phyloP scores from a whole-genome alignment of 2,113 vertebrate genomes.

The Okapia johnstoni region DNA sequence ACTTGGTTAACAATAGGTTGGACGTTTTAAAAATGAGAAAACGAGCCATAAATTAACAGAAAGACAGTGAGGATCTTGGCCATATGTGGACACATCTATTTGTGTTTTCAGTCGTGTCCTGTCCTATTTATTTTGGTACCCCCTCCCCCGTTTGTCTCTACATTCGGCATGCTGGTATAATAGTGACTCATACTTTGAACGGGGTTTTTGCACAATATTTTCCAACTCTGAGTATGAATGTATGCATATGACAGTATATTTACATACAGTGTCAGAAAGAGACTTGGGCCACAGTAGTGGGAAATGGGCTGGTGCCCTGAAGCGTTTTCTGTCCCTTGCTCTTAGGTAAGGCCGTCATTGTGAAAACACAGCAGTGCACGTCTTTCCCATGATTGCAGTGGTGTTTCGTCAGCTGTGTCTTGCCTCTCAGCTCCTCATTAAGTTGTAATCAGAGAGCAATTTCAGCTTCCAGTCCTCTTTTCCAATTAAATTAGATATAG shows the following conservation, averaged over 20 bases:
- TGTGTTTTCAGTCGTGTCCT: background rate
- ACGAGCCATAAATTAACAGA: background rate
- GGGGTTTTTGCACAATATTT: background rate
- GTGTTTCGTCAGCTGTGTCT: conserved; percentile 16
- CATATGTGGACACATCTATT: background rate
- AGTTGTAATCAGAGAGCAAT: background rate
- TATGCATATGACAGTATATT: background rate
- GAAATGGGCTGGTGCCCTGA: background rate
- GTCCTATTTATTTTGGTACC: background rate
- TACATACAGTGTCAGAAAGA: background rate
- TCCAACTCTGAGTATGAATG: background rate
- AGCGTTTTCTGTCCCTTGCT: background rate
- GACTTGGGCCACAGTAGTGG: background rate
- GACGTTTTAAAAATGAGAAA: background rate
- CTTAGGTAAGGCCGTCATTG: background rate
- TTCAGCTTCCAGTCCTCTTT: background rate
- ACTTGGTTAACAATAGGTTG: background rate
- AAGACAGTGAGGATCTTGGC: background rate
- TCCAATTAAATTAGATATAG: conserved; percentile 23
- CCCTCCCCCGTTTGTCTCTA: background rate
- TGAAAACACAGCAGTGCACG: accelerated
- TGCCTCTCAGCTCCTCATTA: conserved; percentile 6
- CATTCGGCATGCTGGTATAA: background rate
- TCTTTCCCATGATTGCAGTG: background rate
- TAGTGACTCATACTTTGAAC: background rate